phyloP scores from a whole-genome alignment of 2,797 vertebrate genomes.

The Ptychobarbus kaznakovi region DNA sequence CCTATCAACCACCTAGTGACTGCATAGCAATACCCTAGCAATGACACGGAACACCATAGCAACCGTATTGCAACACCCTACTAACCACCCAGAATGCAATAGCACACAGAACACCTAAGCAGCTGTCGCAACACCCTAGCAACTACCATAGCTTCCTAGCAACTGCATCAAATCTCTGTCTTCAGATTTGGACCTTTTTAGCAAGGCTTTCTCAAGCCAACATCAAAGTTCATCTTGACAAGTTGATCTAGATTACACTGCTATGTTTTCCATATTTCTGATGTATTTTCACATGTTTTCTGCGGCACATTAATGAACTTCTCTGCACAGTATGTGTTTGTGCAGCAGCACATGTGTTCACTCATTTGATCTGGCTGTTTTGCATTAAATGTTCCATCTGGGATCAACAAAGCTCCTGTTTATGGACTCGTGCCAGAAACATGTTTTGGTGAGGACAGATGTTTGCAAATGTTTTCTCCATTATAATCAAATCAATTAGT shows the following conservation, averaged over 20 bases:
- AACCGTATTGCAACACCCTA: too few species aligned
- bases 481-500: not conserved
- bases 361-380: not conserved
- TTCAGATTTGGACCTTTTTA: not conserved
- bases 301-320: not conserved
- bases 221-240: not conserved
- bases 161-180: not conserved
- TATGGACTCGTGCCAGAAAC: not conserved
- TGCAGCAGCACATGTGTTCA: not conserved
- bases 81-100: too few species aligned
- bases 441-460: not conserved
- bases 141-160: not conserved
- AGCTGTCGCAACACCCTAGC: not conserved
- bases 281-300: not conserved
- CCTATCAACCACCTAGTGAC: too few species aligned
- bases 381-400: conserved; percentile 4
- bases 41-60: too few species aligned
- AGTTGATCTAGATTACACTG: not conserved
- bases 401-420: conserved; percentile 1
- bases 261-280: not conserved
- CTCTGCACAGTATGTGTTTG: not conserved
- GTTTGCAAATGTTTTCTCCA: not conserved
- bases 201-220: not conserved
- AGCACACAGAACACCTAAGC: not conserved
- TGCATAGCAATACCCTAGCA: too few species aligned